A percentile compares a stretch with the other conserved stretches of the same genome.
These are phyloP conservation scores for Etheostoma cragini DNA, from an alignment of 2,113 vertebrate species.

Conservation along the genomic window DNA sequence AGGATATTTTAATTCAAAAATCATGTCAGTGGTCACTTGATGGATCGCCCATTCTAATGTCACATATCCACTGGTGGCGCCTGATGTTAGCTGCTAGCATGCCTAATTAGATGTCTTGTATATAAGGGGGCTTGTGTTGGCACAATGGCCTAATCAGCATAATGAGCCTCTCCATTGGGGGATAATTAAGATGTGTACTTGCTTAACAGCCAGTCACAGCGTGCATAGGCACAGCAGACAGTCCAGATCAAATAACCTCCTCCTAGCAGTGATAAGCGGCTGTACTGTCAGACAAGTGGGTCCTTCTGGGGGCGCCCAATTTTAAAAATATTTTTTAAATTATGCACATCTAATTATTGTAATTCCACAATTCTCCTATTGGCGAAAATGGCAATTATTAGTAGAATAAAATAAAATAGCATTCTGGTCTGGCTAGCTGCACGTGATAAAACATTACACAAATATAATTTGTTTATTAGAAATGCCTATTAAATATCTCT, in stretches of 20 bases:
- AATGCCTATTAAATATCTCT: background rate
- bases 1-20: slow-evolving; percentile 47
- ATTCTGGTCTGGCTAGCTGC: background rate
- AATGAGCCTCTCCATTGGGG: slow-evolving; percentile 76
- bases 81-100: slow-evolving; percentile 70
- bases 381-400: background rate
- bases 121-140: slow-evolving; percentile 66
- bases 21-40: slow-evolving; percentile 52
- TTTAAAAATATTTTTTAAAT: background rate
- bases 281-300: slow-evolving; percentile 45
- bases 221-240: slow-evolving; percentile 56
- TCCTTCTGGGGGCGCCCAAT: slow-evolving; percentile 24
- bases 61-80: slow-evolving; percentile 60
- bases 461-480: background rate
- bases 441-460: background rate
- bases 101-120: slow-evolving; percentile 79
- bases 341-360: background rate
- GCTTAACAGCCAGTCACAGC: slow-evolving; percentile 68
- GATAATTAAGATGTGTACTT: slow-evolving; percentile 81
- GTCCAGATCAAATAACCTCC: slow-evolving; percentile 52
- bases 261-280: slow-evolving; percentile 45
- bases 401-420: background rate
- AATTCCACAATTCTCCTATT: background rate
- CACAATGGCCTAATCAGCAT: slow-evolving; percentile 78
- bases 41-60: slow-evolving; percentile 70